Evolutionary conservation across 2,888 invertebrate species (phyloP).

Genomic region (Metacarcinus magister): DNA sequence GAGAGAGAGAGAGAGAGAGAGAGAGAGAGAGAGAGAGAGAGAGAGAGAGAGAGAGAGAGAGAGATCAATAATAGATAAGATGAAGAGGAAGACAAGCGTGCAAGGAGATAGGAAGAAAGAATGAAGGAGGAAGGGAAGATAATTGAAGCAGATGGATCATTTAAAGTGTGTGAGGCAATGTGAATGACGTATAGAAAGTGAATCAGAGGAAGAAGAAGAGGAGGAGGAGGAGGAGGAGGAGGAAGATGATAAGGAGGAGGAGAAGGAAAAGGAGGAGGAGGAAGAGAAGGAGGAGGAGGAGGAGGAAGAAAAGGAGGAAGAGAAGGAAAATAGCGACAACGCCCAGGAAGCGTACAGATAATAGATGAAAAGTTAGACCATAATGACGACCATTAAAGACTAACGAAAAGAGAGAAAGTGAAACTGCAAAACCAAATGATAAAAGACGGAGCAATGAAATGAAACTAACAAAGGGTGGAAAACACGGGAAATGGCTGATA

Average conservation of each 20-base stretch:
- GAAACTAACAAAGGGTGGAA: neutral
- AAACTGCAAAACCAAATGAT: neutral
- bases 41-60: conserved; percentile 60
- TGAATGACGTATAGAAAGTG: neutral
- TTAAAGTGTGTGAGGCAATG: neutral
- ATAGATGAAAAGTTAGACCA: neutral
- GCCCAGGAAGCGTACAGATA: neutral
- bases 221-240: neutral
- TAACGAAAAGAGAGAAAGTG: neutral
- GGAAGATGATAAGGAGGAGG: neutral
- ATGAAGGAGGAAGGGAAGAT: neutral
- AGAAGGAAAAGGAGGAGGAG: neutral
- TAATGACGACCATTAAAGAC: neutral
- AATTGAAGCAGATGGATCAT: conserved; percentile 4
- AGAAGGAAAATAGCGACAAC: neutral
- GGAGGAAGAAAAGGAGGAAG: neutral
- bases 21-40: conserved; percentile 62
- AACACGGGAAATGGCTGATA: neutral
- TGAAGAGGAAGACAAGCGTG: conserved; percentile 44
- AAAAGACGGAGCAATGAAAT: neutral
- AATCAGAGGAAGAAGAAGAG: neutral
- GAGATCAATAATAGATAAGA: conserved; percentile 27
- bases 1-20: conserved; percentile 59
- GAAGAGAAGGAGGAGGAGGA: neutral
- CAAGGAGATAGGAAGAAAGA: neutral